Evolutionary conservation across 2,113 vertebrate species (phyloP).

Genomic region (western clawed frog (Xenopus tropicalis)): DNA sequence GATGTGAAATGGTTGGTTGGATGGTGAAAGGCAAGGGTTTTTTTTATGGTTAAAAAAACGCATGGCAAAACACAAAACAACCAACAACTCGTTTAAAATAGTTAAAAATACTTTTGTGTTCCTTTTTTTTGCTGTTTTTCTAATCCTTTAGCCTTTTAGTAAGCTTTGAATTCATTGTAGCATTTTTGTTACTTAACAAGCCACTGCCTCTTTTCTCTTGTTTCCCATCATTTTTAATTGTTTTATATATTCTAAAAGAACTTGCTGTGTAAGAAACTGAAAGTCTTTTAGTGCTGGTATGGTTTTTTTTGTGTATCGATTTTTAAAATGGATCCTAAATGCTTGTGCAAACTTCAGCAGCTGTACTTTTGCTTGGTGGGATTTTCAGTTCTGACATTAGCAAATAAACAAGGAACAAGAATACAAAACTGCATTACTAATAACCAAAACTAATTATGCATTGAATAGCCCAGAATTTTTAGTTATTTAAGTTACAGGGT

Average conservation of each 20-base stretch:
- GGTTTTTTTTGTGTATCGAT: not conserved
- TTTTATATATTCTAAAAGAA: not conserved
- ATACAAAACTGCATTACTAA: too few relatives aligned
- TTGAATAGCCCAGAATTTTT: too few relatives aligned
- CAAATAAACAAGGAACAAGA: not conserved
- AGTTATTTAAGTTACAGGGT: too few relatives aligned
- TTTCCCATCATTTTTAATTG: not conserved
- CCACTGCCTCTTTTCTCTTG: not conserved
- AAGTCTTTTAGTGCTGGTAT: not conserved
- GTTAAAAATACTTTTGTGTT: too few relatives aligned
- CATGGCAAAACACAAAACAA: too few relatives aligned
- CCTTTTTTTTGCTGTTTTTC: too few relatives aligned
- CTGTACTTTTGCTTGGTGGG: constrained; percentile 5
- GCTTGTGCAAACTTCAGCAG: constrained; percentile 4
- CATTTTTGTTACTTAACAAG: not conserved
- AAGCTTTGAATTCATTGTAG: not conserved
- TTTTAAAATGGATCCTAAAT: not conserved
- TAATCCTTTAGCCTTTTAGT: too few relatives aligned
- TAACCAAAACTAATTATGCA: too few relatives aligned
- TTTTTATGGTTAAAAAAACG: too few relatives aligned
- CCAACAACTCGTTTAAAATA: too few relatives aligned
- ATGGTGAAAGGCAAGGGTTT: too few relatives aligned
- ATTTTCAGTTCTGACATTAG: constrained; percentile 11
- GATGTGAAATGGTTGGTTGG: too few relatives aligned
- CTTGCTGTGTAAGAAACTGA: not conserved